phyloP scores from a whole-genome alignment of 2,113 vertebrate genomes.

The Ifrita kowaldi region DNA sequence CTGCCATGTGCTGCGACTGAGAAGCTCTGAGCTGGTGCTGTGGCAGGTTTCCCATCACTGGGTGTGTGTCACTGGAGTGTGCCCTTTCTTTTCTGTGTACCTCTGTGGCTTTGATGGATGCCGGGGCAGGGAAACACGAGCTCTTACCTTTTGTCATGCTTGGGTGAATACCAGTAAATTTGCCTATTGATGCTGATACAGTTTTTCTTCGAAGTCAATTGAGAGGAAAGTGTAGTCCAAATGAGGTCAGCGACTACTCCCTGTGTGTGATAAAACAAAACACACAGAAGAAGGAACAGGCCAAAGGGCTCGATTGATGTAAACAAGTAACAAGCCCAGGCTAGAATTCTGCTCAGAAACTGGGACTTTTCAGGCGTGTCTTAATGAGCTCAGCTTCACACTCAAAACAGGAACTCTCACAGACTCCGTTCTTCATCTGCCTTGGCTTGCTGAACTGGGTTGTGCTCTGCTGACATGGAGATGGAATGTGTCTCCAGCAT shows the following conservation, averaged over 20 bases:
- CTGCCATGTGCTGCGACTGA: background rate
- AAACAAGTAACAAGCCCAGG: conserved; percentile 27
- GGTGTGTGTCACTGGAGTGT: conserved; percentile 30
- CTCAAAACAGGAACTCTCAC: background rate
- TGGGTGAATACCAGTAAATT: conserved; percentile 44
- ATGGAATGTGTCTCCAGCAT: background rate
- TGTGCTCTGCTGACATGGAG: background rate
- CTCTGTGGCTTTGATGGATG: conserved; percentile 54
- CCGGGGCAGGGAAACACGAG: conserved; percentile 14
- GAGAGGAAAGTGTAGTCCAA: conserved; percentile 38
- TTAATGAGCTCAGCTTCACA: background rate
- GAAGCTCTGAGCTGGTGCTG: background rate
- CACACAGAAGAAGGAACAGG: background rate
- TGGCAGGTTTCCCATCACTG: conserved; percentile 26
- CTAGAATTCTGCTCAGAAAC: conserved; percentile 49
- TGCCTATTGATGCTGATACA: conserved; percentile 51
- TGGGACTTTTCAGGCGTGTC: background rate
- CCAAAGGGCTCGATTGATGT: background rate
- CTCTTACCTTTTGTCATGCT: conserved; percentile 56
- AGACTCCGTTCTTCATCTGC: background rate
- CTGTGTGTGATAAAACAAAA: conserved; percentile 43
- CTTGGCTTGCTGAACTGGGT: background rate
- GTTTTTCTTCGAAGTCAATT: conserved; percentile 63
- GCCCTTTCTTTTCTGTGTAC: conserved; percentile 47
- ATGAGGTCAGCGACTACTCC: conserved; percentile 43